Evolutionary conservation across 2,888 invertebrate genomes (phyloP).

Genomic region (Morpho deidamia): DNA sequence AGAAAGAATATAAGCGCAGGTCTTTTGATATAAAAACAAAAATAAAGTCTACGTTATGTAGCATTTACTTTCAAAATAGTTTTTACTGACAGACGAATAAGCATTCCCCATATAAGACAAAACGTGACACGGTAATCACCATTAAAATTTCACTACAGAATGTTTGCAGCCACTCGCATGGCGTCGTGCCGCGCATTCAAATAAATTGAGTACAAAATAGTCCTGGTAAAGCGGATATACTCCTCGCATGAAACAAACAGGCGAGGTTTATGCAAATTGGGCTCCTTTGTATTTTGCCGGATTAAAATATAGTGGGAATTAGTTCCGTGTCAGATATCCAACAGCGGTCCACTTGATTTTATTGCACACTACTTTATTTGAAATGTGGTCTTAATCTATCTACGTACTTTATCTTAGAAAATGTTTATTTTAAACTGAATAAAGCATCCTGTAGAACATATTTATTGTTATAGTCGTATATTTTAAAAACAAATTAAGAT

Average conservation of each 20-base stretch:
- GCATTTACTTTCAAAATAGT: too few relatives aligned
- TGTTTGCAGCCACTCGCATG: constrained; percentile 39
- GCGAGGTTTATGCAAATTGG: constrained; percentile 76
- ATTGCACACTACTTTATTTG: constrained; percentile 54
- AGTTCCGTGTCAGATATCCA: constrained; percentile 74
- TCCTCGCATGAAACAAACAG: constrained; percentile 73
- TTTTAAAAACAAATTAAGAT: too few relatives aligned
- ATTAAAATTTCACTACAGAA: constrained; percentile 36
- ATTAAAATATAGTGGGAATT: constrained; percentile 77
- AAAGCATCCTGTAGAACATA: background rate
- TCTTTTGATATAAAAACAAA: too few relatives aligned
- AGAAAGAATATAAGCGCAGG: too few relatives aligned
- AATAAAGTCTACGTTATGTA: too few relatives aligned
- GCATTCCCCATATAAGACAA: constrained; percentile 4
- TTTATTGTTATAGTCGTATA: too few relatives aligned
- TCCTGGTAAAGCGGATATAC: constrained; percentile 66
- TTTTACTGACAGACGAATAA: too few relatives aligned
- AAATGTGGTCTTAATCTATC: constrained; percentile 35
- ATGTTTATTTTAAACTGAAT: constrained; percentile 3
- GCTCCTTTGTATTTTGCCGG: constrained; percentile 73
- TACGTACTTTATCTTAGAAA: constrained; percentile 18
- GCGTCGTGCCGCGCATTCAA: constrained; percentile 48
- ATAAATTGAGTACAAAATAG: constrained; percentile 69
- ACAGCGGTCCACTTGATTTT: constrained; percentile 56
- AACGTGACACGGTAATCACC: constrained; percentile 24